These are phyloP conservation scores for Dioctria linearis DNA, from an alignment of 2,888 invertebrate genomes.

Conservation along the genomic window DNA sequence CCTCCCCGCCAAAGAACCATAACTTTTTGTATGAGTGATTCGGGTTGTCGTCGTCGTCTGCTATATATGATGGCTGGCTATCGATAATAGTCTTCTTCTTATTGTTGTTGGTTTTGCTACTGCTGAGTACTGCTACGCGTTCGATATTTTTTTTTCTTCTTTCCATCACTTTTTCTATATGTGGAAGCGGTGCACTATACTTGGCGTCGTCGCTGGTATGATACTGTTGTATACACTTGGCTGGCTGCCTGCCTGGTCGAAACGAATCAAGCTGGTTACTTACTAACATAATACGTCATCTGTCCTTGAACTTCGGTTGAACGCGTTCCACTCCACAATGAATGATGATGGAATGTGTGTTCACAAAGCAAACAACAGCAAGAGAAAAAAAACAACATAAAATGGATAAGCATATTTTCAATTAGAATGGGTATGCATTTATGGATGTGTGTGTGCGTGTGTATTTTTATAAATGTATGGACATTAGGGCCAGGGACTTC, in stretches of 20 bases:
- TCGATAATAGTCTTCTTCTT: too few relatives aligned
- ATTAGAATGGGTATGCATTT: slow-evolving; percentile 9
- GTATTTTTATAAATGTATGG: too few relatives aligned
- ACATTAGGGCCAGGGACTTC: too few relatives aligned
- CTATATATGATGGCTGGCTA: neutral
- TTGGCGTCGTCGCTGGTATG: neutral
- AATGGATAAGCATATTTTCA: slow-evolving; percentile 29
- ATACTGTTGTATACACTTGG: too few relatives aligned
- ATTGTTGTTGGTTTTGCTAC: too few relatives aligned
- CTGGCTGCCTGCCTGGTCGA: too few relatives aligned
- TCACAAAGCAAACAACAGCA: neutral
- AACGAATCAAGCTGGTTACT: neutral
- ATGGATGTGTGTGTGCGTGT: too few relatives aligned
- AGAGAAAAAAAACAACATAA: neutral
- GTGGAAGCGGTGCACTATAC: neutral
- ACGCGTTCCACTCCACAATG: slow-evolving; percentile 57
- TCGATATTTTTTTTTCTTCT: neutral
- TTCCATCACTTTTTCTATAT: neutral
- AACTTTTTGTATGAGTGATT: neutral
- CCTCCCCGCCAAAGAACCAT: too few relatives aligned
- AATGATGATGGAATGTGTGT: slow-evolving; percentile 42
- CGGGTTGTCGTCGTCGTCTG: slow-evolving; percentile 2
- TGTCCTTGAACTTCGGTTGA: slow-evolving; percentile 62
- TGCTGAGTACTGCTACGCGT: too few relatives aligned
- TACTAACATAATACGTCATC: slow-evolving; percentile 59